A percentile compares a stretch with the other conserved stretches of the same genome.
Evolutionary conservation across 2,113 vertebrate genomes (phyloP).

Genomic region (Nesospiza acunhae): DNA sequence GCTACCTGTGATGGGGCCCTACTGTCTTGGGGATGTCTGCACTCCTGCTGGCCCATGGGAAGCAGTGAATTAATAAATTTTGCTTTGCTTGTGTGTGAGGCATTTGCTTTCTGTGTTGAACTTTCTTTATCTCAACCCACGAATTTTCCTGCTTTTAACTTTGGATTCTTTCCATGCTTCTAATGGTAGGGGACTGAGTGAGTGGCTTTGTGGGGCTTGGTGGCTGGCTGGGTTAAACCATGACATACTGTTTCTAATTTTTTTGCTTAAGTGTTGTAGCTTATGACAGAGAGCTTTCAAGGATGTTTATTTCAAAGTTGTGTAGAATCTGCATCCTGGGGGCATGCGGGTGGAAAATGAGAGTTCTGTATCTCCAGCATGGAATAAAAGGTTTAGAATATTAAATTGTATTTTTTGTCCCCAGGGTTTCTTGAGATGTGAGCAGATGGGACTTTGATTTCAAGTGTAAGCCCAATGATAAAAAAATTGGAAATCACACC

Average conservation of each 20-base stretch:
- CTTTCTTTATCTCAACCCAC: neutral
- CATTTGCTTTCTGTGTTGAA: neutral
- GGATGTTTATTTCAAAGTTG: neutral
- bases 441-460: conserved; percentile 30
- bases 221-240: neutral
- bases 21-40: neutral
- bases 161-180: neutral
- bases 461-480: neutral
- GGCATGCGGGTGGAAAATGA: neutral
- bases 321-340: neutral
- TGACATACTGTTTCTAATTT: neutral
- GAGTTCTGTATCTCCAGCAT: neutral
- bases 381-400: neutral
- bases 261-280: neutral
- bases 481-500: conserved; percentile 61
- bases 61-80: neutral
- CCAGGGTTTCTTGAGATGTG: neutral
- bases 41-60: neutral
- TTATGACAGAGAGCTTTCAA: neutral
- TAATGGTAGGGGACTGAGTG: neutral
- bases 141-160: neutral
- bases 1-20: neutral
- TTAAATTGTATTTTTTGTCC: neutral
- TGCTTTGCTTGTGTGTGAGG: neutral
- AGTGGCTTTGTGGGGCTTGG: neutral